Evolutionary conservation across 2,113 vertebrate species (phyloP).

Genomic region (Penelope pileata): DNA sequence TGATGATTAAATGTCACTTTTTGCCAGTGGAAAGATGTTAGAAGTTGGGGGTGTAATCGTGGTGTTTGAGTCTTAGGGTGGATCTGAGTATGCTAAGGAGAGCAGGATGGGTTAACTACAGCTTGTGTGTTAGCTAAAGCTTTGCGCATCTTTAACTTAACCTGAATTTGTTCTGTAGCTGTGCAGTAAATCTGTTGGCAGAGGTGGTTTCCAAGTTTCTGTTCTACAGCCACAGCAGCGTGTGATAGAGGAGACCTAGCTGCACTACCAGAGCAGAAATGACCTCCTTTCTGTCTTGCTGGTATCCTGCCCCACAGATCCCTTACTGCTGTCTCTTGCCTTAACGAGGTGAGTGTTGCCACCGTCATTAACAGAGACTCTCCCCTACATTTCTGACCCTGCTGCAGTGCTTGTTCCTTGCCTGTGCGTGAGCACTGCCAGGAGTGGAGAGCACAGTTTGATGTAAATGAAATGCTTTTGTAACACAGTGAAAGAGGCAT

Average conservation of each 20-base stretch:
- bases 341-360: neutral
- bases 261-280: neutral
- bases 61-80: neutral
- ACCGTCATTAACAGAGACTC: neutral
- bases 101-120: neutral
- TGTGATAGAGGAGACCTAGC: neutral
- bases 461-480: neutral
- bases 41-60: neutral
- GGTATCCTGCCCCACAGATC: neutral
- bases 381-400: neutral
- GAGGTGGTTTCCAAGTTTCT: neutral
- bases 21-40: neutral
- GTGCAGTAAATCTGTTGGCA: neutral
- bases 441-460: fast-evolving
- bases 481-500: neutral
- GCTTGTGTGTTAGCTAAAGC: neutral
- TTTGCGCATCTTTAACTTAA: neutral
- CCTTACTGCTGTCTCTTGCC: neutral
- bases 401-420: neutral
- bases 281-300: neutral
- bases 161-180: neutral
- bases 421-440: fast-evolving
- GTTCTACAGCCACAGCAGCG: neutral
- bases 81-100: neutral
- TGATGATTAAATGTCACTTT: neutral